A percentile compares a stretch with the other conserved stretches of the same genome.
phyloP scores from a whole-genome alignment of 2,113 vertebrate genomes.

The Plotosus lineatus region DNA sequence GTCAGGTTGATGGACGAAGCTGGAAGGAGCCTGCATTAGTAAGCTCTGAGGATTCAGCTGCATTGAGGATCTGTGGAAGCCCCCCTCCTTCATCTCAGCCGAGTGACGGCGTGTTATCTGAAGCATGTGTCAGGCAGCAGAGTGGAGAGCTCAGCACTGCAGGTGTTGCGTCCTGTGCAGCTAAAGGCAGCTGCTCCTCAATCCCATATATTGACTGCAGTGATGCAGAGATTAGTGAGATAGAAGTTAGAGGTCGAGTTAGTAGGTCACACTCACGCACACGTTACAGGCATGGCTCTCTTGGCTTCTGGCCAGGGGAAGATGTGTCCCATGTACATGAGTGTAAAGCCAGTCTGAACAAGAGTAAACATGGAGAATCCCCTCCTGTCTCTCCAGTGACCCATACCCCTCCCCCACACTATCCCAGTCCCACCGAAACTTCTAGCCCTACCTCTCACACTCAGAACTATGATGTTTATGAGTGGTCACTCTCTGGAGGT shows the following conservation, averaged over 20 bases:
- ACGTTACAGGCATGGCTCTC: slow-evolving; percentile 77
- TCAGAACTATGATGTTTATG: slow-evolving; percentile 70
- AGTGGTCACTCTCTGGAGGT: slow-evolving; percentile 71
- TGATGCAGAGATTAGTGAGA: slow-evolving; percentile 83
- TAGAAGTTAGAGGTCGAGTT: slow-evolving; percentile 76
- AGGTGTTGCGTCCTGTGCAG: slow-evolving; percentile 90
- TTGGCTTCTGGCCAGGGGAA: slow-evolving; percentile 61
- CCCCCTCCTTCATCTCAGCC: slow-evolving; percentile 76
- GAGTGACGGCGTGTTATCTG: slow-evolving; percentile 63
- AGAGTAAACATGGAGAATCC: slow-evolving; percentile 71
- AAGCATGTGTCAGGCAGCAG: slow-evolving; percentile 64
- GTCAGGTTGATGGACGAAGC: slow-evolving; percentile 73
- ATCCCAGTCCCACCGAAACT: slow-evolving; percentile 57
- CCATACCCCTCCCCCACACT: slow-evolving; percentile 64
- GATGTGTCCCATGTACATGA: slow-evolving; percentile 64
- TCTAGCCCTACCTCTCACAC: slow-evolving; percentile 47
- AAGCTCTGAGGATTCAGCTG: slow-evolving; percentile 70
- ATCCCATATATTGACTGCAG: slow-evolving; percentile 87
- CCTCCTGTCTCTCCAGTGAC: slow-evolving; percentile 60
- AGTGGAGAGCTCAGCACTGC: slow-evolving; percentile 80
- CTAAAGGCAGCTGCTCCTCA: slow-evolving; percentile 81
- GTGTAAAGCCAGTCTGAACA: slow-evolving; percentile 70
- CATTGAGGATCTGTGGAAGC: slow-evolving; percentile 67
- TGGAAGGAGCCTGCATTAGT: slow-evolving; percentile 73
- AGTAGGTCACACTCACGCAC: slow-evolving; percentile 78